Conservation (phyloP, 2,113 vertebrate genomes). For the Argyrosomus japonicus region DNA sequence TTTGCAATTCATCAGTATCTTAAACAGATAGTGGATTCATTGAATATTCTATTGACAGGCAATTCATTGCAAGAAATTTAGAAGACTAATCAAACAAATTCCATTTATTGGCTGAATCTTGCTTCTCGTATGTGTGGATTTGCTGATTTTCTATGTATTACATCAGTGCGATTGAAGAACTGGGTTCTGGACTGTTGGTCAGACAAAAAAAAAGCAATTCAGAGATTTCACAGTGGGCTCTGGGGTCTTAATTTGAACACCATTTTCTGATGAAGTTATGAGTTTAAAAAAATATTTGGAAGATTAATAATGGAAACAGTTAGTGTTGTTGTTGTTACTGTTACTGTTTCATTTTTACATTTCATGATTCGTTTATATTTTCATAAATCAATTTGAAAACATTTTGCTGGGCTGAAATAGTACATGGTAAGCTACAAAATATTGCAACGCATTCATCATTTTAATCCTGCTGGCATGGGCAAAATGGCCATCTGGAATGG, state of each 20-base stretch:
- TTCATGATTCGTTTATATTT: background rate
- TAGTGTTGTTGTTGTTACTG: background rate
- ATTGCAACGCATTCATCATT: slow-evolving; percentile 41
- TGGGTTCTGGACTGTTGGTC: background rate
- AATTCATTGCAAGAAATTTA: background rate
- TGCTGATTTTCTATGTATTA: background rate
- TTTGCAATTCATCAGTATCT: background rate
- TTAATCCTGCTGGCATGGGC: slow-evolving; percentile 45
- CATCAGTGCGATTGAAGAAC: background rate
- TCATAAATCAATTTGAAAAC: slow-evolving; percentile 10
- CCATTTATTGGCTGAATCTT: background rate
- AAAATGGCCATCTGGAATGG: slow-evolving; percentile 50
- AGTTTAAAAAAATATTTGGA: background rate
- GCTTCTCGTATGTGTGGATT: background rate
- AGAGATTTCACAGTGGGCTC: background rate
- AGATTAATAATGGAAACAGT: background rate
- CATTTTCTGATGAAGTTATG: background rate
- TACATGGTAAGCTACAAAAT: slow-evolving; percentile 3
- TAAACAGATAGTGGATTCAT: background rate
- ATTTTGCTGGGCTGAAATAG: slow-evolving; percentile 24
- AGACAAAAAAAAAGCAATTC: background rate
- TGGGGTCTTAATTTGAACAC: background rate
- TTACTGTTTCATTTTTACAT: too few relatives aligned
- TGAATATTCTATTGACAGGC: too few relatives aligned
- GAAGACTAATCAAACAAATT: background rate